These are phyloP conservation scores for Sitta europaea DNA, from an alignment of 2,113 vertebrate species.

Conservation along the genomic window DNA sequence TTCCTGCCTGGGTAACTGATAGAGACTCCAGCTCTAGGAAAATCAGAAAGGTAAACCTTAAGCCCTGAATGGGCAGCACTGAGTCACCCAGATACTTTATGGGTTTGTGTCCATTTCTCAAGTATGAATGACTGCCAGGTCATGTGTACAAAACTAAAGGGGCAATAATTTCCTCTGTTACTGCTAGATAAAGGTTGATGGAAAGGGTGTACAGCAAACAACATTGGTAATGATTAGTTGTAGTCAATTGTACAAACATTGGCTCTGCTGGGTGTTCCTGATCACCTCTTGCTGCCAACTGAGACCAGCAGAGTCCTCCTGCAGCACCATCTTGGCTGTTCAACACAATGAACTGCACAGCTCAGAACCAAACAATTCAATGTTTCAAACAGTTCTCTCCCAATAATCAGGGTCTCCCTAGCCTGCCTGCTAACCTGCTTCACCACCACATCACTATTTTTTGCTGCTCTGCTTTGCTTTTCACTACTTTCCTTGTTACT, in stretches of 20 bases:
- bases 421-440: not conserved
- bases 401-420: not conserved
- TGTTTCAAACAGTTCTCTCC: not conserved
- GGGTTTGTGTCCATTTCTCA: no score
- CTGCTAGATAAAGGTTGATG: not conserved
- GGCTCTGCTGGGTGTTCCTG: not conserved
- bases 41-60: no score
- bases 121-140: no score
- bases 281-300: not conserved
- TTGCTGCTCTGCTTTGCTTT: not conserved
- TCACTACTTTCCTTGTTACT: not conserved
- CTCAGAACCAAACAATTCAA: not conserved
- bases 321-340: accelerated
- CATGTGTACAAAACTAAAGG: not conserved
- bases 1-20: no score
- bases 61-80: no score
- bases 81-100: no score
- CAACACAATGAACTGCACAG: not conserved
- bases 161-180: not conserved
- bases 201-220: not conserved
- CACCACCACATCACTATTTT: not conserved
- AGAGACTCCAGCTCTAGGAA: no score
- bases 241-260: not conserved
- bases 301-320: not conserved
- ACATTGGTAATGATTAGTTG: not conserved